A percentile compares a stretch with the other conserved stretches of the same genome.
These are phyloP conservation scores for Bombylius discolor DNA, from an alignment of 2,888 invertebrate species.

Conservation along the genomic window DNA sequence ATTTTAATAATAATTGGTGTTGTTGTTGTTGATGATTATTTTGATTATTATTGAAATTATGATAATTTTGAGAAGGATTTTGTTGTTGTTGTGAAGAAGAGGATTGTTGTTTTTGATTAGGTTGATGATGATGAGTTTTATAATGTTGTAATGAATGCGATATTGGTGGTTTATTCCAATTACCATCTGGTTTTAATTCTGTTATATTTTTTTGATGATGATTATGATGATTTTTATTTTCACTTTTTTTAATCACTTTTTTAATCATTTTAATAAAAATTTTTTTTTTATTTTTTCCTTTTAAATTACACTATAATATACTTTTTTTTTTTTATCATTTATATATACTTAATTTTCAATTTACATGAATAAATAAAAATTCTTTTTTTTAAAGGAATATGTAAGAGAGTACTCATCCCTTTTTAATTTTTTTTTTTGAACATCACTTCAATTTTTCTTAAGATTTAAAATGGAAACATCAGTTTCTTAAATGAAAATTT, in stretches of 20 bases:
- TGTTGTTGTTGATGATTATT: not conserved
- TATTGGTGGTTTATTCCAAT: slow-evolving; percentile 14
- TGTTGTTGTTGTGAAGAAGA: not conserved
- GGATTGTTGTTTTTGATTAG: not conserved
- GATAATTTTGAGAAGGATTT: not conserved
- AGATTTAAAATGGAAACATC: no score
- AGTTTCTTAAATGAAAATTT: no score
- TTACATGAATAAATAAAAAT: no score
- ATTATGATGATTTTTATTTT: not conserved
- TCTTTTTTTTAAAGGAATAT: no score
- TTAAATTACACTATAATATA: not conserved
- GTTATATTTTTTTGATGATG: not conserved
- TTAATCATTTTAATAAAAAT: not conserved
- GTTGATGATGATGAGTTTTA: no score
- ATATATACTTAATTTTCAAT: no score
- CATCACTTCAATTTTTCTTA: no score
- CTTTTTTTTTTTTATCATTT: not conserved
- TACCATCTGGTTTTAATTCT: slow-evolving; percentile 13
- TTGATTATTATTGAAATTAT: not conserved
- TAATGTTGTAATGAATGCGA: not conserved
- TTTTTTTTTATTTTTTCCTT: not conserved
- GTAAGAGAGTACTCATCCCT: no score
- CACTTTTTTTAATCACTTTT: not conserved
- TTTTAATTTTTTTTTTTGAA: no score
- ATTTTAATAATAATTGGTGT: slow-evolving; percentile 5